Conservation (phyloP, 2,113 vertebrate genomes). For the Paedocypris sp. region DNA sequence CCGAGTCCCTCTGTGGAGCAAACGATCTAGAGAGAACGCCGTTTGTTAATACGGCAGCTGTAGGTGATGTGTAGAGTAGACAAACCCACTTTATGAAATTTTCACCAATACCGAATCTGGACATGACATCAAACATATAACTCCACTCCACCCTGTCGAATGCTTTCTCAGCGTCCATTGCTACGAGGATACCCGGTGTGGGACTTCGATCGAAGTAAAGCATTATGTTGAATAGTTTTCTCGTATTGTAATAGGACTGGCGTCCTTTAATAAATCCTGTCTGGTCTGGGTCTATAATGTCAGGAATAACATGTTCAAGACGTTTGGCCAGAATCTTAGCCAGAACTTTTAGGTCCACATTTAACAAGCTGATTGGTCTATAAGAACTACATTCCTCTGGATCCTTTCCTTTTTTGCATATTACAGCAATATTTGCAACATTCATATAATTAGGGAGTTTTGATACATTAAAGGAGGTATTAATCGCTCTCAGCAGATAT, state of each 20-base stretch:
- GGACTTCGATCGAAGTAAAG: neutral
- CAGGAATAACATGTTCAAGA: no score
- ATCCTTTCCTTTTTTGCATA: no score
- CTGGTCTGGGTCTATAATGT: neutral
- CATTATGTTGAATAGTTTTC: neutral
- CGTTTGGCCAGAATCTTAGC: no score
- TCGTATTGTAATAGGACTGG: neutral
- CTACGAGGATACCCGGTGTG: neutral
- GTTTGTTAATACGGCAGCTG: no score
- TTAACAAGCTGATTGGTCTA: neutral
- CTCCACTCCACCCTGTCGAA: no score
- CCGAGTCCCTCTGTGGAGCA: no score
- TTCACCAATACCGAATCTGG: neutral
- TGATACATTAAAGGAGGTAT: neutral
- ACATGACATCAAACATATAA: no score
- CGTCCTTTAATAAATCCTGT: neutral
- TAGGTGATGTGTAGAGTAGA: no score
- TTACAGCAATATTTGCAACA: no score
- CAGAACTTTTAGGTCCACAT: no score
- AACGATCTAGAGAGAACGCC: neutral
- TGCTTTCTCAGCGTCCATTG: no score
- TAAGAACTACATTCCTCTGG: neutral
- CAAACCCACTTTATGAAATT: neutral
- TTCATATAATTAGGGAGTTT: no score
- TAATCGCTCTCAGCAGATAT: neutral